A percentile compares a stretch with the other conserved stretches of the same genome.
These are phyloP conservation scores for Eudyptes chrysolophus DNA, from an alignment of 2,113 vertebrate genomes.

Conservation along the genomic window DNA sequence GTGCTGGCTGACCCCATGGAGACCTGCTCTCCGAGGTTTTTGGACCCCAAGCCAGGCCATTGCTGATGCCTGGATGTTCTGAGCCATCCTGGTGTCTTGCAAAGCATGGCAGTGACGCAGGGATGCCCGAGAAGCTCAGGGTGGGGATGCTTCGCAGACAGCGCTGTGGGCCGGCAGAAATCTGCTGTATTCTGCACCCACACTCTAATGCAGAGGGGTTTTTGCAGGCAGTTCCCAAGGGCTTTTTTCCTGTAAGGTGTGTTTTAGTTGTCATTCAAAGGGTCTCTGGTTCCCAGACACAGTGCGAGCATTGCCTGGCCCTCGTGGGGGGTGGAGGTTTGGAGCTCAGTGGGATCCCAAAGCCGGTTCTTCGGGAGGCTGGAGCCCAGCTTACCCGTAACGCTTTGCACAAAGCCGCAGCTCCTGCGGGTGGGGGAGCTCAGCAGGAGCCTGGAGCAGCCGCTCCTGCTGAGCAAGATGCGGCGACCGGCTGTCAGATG, in stretches of 20 bases:
- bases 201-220: rapidly evolving
- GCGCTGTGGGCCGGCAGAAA: not conserved
- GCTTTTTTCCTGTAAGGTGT: not conserved
- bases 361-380: not conserved
- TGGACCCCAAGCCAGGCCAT: not conserved
- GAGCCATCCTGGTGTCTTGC: not conserved
- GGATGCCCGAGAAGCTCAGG: not conserved
- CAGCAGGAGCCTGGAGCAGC: not conserved
- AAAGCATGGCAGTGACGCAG: not conserved
- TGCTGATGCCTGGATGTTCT: not conserved
- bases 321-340: not conserved
- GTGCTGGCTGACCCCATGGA: not conserved
- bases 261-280: not conserved
- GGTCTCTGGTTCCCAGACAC: not conserved
- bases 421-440: not conserved
- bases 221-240: not conserved
- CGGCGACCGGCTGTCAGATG: not conserved
- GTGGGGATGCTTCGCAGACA: not conserved
- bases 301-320: not conserved
- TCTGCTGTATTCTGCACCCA: not conserved
- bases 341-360: not conserved
- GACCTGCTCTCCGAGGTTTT: not conserved
- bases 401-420: not conserved
- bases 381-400: not conserved
- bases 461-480: not conserved